Conservation (phyloP, 2,888 invertebrate genomes). For the Rhagonycha lutea region DNA sequence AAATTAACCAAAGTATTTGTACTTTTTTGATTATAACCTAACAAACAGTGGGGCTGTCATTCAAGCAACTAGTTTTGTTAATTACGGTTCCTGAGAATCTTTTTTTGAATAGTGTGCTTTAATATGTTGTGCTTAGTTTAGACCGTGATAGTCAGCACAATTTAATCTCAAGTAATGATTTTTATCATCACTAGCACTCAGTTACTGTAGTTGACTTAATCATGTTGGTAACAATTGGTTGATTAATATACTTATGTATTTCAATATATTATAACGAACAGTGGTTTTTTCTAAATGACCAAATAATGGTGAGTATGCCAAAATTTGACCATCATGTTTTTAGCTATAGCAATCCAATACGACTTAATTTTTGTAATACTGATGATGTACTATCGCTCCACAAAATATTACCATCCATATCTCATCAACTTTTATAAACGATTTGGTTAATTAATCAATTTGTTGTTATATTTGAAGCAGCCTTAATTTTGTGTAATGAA, state of each 20-base stretch:
- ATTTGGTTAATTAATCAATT: not conserved
- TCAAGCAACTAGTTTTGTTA: not conserved
- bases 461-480: constrained; percentile 8
- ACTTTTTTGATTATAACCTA: not conserved
- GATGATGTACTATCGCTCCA: no score
- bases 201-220: not conserved
- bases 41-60: not conserved
- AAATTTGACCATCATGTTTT: not conserved
- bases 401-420: not conserved
- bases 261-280: not conserved
- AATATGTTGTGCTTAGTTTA: not conserved
- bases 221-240: not conserved
- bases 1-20: not conserved
- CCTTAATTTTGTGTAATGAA: constrained; percentile 15
- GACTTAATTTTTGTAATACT: no score
- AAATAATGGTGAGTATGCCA: not conserved
- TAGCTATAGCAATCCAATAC: not conserved
- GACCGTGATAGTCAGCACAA: not conserved
- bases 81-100: not conserved
- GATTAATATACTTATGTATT: not conserved
- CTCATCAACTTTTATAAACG: not conserved
- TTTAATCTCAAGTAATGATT: not conserved
- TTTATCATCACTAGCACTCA: not conserved
- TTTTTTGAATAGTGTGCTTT: not conserved
- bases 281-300: not conserved